Percentiles rank a stretch among this genome's conserved stretches.
These are phyloP conservation scores for Ctenoplectra terminalis DNA, from an alignment of 1,140 invertebrate species.

Conservation along the genomic window DNA sequence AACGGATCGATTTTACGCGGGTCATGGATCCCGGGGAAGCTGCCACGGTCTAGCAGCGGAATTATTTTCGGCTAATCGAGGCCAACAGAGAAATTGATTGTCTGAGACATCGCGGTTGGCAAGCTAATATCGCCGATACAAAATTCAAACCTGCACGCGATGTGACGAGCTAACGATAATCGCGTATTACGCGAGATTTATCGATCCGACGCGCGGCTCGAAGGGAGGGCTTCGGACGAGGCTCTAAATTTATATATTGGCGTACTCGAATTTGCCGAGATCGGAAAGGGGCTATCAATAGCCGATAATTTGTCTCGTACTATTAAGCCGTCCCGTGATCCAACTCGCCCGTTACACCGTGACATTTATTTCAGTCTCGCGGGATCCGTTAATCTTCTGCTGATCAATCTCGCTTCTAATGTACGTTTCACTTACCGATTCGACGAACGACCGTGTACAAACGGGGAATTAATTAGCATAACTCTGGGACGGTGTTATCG, in stretches of 20 bases:
- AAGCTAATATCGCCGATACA: conserved; percentile 38
- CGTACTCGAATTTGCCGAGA: conserved; percentile 16
- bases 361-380: conserved; percentile 34
- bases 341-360: conserved; percentile 6
- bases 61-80: conserved; percentile 41
- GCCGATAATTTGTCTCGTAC: conserved; percentile 39
- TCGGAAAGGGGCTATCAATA: conserved; percentile 21
- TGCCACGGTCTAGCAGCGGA: neutral
- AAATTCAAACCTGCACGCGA: conserved; percentile 12
- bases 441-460: neutral
- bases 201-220: neutral
- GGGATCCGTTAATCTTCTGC: conserved; percentile 17
- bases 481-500: neutral
- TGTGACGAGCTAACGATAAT: neutral
- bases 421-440: neutral
- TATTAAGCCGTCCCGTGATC: conserved; percentile 3
- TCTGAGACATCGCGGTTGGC: conserved; percentile 29
- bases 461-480: neutral
- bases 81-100: conserved; percentile 39
- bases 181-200: conserved; percentile 20
- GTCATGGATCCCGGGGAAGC: conserved; percentile 9
- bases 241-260: conserved; percentile 38
- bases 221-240: neutral
- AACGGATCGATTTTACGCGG: conserved; percentile 17
- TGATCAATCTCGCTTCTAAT: conserved; percentile 5